Evolutionary conservation across 2,797 vertebrate species (phyloP).

Genomic region (Sphenodon punctatus): DNA sequence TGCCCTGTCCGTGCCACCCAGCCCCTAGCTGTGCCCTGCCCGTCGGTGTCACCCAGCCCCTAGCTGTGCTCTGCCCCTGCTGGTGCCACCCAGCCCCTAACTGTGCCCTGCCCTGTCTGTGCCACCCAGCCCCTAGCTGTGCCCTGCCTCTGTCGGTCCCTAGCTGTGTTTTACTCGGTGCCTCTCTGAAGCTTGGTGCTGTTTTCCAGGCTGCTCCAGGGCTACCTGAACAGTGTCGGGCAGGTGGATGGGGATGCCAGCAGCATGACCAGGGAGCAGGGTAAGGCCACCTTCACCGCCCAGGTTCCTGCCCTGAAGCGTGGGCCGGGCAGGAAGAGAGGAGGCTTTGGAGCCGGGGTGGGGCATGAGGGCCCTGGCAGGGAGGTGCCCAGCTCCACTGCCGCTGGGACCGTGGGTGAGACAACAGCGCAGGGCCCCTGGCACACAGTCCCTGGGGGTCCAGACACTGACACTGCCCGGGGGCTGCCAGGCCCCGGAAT

Average conservation of each 20-base stretch:
- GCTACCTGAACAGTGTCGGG: conserved; percentile 74
- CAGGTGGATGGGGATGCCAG: conserved; percentile 67
- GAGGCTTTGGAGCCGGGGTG: background rate
- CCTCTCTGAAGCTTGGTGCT: background rate
- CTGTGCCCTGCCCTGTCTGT: rapidly evolving
- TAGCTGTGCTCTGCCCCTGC: background rate
- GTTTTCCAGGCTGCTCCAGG: conserved; percentile 76
- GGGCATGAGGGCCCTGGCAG: too few species aligned
- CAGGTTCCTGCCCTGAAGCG: rapidly evolving
- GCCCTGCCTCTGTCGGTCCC: background rate
- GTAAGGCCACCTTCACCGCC: conserved; percentile 45
- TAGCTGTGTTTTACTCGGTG: too few species aligned
- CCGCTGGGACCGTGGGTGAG: too few species aligned
- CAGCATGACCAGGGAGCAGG: conserved; percentile 80
- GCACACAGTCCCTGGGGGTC: too few species aligned
- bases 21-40: background rate
- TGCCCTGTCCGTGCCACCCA: background rate
- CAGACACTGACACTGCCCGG: too few species aligned
- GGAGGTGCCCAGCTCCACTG: background rate
- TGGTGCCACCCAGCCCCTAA: background rate
- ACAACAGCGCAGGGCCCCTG: too few species aligned
- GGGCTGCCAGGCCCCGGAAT: too few species aligned
- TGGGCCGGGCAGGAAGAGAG: background rate
- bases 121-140: background rate
- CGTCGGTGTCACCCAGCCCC: background rate